These are phyloP conservation scores for Acipenser oxyrinchus DNA, from an alignment of 2,797 vertebrate genomes.

Conservation along the genomic window DNA sequence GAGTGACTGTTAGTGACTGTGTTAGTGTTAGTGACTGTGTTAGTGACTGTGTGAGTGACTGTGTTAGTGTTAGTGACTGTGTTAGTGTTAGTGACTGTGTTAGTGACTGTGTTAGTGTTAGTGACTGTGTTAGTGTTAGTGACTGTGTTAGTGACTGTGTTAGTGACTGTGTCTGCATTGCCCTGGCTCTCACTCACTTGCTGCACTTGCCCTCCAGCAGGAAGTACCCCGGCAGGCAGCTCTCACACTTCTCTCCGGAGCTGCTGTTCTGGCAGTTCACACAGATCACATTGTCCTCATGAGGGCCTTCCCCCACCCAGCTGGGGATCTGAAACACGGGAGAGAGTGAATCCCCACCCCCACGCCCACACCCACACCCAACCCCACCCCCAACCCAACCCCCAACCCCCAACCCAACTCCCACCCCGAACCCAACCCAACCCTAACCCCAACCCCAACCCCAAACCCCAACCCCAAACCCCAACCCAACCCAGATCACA, in stretches of 20 bases:
- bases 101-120: too few relatives aligned
- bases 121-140: too few relatives aligned
- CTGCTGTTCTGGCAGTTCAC: constrained; percentile 87
- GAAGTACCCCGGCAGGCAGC: constrained; percentile 81
- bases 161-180: not conserved
- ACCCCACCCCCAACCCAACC: constrained; percentile 77
- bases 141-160: not conserved
- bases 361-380: too few relatives aligned
- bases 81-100: too few relatives aligned
- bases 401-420: constrained; percentile 51
- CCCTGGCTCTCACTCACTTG: constrained; percentile 58
- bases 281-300: constrained; percentile 75
- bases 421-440: constrained; percentile 62
- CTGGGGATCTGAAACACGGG: constrained; percentile 53
- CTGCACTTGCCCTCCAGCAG: constrained; percentile 80
- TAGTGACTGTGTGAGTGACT: not conserved
- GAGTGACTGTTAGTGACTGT: not conserved
- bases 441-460: constrained; percentile 63
- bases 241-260: constrained; percentile 80
- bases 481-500: constrained; percentile 75
- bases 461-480: constrained; percentile 50
- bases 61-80: not conserved
- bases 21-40: too few relatives aligned
- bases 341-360: too few relatives aligned
- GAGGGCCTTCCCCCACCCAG: constrained; percentile 76